Percentiles rank a stretch among this genome's conserved stretches.
These are phyloP conservation scores for Lepidurus couesii DNA, from an alignment of 1,140 invertebrate genomes.

Conservation along the genomic window DNA sequence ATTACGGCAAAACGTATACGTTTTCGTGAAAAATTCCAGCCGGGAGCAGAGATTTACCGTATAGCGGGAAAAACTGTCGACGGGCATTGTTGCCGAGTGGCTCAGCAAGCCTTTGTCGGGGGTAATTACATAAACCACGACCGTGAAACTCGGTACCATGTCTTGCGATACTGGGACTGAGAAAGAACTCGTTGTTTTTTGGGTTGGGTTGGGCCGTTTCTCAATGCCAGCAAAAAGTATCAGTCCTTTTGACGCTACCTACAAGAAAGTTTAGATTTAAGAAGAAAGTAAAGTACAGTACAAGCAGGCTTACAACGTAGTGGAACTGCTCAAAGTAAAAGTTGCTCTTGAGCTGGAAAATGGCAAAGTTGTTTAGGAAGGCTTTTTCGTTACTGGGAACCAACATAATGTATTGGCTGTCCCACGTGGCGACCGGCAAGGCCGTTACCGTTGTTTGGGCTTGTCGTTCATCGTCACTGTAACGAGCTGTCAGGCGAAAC, in stretches of 20 bases:
- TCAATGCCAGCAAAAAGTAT: not conserved
- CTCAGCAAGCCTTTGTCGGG: constrained; percentile 48
- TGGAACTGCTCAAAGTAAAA: constrained; percentile 47
- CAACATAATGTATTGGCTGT: constrained; percentile 43
- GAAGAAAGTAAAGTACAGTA: not conserved
- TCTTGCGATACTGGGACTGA: constrained; percentile 46
- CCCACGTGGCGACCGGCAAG: constrained; percentile 40
- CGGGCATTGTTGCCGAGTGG: constrained; percentile 54
- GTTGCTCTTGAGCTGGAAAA: constrained; percentile 49
- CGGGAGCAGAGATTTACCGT: constrained; percentile 43
- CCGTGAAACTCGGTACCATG: constrained; percentile 56
- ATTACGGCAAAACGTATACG: too few species aligned
- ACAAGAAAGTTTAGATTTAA: not conserved
- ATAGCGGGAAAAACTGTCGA: constrained; percentile 49
- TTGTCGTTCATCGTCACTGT: constrained; percentile 40
- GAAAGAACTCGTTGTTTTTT: constrained; percentile 41
- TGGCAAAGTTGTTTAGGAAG: constrained; percentile 46
- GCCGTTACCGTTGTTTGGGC: constrained; percentile 41
- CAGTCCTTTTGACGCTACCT: not conserved
- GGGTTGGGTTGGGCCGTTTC: constrained; percentile 37
- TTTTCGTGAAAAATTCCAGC: not conserved
- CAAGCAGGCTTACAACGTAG: constrained; percentile 45
- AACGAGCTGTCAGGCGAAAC: constrained; percentile 43
- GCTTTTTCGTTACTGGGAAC: constrained; percentile 43
- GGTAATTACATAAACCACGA: constrained; percentile 52